A percentile compares a stretch with the other conserved stretches of the same genome.
phyloP scores from a whole-genome alignment of 2,113 vertebrate genomes.

The Mus spicilegus region DNA sequence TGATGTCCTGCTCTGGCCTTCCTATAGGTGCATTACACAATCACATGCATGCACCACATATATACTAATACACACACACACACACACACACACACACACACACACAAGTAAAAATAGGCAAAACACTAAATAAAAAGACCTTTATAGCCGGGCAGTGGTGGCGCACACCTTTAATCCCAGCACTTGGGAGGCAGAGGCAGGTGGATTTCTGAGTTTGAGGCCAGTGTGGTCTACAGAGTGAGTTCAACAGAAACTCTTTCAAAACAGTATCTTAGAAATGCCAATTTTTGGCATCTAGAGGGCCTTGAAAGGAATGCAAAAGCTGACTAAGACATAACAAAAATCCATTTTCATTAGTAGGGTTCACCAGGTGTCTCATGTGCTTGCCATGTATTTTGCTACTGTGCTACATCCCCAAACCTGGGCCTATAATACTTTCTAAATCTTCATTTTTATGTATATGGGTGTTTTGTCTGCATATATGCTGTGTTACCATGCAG shows the following conservation, averaged over 20 bases:
- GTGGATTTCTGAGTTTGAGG: no score
- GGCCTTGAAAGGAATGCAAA: constrained; percentile 20
- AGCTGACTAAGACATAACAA: background rate
- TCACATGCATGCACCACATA: background rate
- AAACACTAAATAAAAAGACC: constrained; percentile 16
- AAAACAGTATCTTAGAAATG: constrained; percentile 47
- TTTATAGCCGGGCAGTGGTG: background rate
- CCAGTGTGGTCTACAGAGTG: no score
- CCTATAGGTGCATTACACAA: background rate
- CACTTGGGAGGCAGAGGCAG: no score
- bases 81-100: background rate
- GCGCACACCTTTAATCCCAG: no score
- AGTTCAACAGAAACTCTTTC: background rate
- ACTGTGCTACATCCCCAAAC: background rate
- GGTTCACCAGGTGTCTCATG: background rate
- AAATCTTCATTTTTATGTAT: background rate
- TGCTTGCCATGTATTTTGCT: background rate
- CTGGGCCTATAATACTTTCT: background rate
- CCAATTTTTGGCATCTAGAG: constrained; percentile 12
- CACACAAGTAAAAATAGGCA: background rate
- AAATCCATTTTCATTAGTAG: background rate
- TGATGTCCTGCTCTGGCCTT: background rate
- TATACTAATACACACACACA: background rate
- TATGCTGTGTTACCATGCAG: background rate
- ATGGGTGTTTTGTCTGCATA: background rate